Base-by-base conservation (phyloP, 2,113 vertebrate genomes). In the Anseranas semipalmata region DNA sequence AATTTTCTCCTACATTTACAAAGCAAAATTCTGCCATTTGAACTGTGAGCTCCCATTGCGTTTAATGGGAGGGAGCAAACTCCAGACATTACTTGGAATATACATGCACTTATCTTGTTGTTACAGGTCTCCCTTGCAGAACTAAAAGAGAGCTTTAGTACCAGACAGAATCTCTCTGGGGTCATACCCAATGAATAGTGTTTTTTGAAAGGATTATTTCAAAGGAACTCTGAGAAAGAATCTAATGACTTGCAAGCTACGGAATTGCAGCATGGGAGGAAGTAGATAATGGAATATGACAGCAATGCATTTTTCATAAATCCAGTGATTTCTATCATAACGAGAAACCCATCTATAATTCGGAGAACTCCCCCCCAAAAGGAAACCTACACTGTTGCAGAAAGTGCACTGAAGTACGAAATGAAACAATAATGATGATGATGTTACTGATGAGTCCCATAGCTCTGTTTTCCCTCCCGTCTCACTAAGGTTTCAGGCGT, bases 301-400 rank as follows among this genome's bases (percentile, higher is more conserved):
- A 96, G 91, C 95, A 95, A 90, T 96, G 93, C 94, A 95, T 94
- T 97, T 96, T 96, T 96, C 90, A 96, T 96, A 96, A 96, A 95
- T 77, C 73, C 78, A 43, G 92, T 62, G 89, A 94, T 88, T 97
- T 97, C 88, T 93, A 89, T 83, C 90, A 15, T 92, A 93, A 95
- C 41, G 7, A 97, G 96, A 92, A 97, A 92, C 85, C 92, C 91
- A 89, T 96, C 96, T 92, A 93, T 91, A 96, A 89, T 79, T 86
- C 19, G 78, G 91, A 96, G 92, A 91, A 59, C 45, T 59, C 71
- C 48, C 19, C 67, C 68, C 65, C 15, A 77, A 72, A 96, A 93
- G 95, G 90, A 91, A 93, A 73, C 74, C 84, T 62, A 45, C 4
- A 14, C 85, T 28, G 56, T 53, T 94, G 87, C 90, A 88, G 85